Conservation (phyloP, 92 coral and sea anemone species). For the Epizoanthus illoricatus region DNA sequence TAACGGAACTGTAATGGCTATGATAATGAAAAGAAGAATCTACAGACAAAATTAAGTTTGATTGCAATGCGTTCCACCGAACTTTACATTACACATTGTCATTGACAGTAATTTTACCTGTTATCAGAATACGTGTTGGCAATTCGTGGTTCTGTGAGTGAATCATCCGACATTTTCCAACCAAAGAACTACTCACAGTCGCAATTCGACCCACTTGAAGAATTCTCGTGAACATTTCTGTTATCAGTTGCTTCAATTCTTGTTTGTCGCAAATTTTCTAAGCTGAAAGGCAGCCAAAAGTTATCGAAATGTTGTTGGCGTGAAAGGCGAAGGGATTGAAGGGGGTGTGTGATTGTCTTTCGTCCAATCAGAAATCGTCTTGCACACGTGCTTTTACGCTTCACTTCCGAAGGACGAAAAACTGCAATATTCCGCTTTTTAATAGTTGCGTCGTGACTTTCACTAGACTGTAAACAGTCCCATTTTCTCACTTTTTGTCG, state of each 20-base stretch:
- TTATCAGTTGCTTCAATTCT: background rate
- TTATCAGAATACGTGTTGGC: constrained; percentile 75
- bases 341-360: constrained; percentile 28
- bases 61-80: too few species aligned
- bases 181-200: constrained; percentile 42
- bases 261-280: background rate
- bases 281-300: background rate
- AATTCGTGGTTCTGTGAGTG: constrained; percentile 35
- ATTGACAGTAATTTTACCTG: constrained; percentile 53
- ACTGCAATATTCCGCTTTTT: too few species aligned
- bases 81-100: background rate
- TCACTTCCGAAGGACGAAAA: background rate
- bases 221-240: constrained; percentile 58
- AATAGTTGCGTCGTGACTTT: too few species aligned
- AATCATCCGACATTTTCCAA: constrained; percentile 48
- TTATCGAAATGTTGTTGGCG: too few species aligned
- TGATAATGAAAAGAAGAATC: background rate
- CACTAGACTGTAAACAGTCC: too few species aligned
- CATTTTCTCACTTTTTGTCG: too few species aligned
- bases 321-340: constrained; percentile 5
- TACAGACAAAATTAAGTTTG: background rate
- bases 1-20: too few species aligned
- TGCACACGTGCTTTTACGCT: background rate
- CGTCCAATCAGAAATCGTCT: constrained; percentile 6
- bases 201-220: constrained; percentile 41